Conservation (phyloP, 1,140 invertebrate species). For the Matsumurasca onukii region DNA sequence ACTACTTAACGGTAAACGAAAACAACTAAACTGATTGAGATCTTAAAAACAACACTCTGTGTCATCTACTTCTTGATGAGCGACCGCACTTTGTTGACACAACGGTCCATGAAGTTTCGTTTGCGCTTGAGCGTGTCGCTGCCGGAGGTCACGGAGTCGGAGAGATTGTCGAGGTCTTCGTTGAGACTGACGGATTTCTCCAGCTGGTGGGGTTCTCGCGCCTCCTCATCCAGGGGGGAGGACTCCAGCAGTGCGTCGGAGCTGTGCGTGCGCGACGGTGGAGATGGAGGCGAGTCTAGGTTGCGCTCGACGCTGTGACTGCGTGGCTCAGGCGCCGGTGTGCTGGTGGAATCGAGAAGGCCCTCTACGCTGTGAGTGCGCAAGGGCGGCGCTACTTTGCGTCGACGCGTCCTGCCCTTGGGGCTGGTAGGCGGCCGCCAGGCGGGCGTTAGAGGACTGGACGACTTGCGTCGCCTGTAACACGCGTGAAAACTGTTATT, state of each 20-base stretch:
- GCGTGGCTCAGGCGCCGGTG: constrained; percentile 16
- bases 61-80: constrained; percentile 58
- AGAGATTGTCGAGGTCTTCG: constrained; percentile 35
- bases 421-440: constrained; percentile 45
- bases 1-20: not conserved
- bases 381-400: constrained; percentile 7
- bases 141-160: constrained; percentile 28
- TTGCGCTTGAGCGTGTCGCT: constrained; percentile 35
- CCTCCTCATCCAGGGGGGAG: constrained; percentile 41
- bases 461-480: constrained; percentile 61
- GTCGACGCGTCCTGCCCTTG: constrained; percentile 33
- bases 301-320: constrained; percentile 19
- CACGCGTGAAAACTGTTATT: constrained; percentile 30
- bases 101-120: constrained; percentile 74
- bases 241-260: constrained; percentile 44
- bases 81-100: constrained; percentile 73
- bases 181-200: constrained; percentile 36
- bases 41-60: not conserved
- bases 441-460: constrained; percentile 56
- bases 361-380: constrained; percentile 39
- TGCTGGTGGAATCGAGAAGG: constrained; percentile 34
- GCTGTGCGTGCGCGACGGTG: constrained; percentile 46
- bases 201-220: constrained; percentile 52
- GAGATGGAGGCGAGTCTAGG: constrained; percentile 13
- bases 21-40: constrained; percentile 1